A percentile compares a stretch with the other conserved stretches of the same genome.
phyloP scores from a whole-genome alignment of 1,140 invertebrate genomes.

The Trichogramma pretiosum region DNA sequence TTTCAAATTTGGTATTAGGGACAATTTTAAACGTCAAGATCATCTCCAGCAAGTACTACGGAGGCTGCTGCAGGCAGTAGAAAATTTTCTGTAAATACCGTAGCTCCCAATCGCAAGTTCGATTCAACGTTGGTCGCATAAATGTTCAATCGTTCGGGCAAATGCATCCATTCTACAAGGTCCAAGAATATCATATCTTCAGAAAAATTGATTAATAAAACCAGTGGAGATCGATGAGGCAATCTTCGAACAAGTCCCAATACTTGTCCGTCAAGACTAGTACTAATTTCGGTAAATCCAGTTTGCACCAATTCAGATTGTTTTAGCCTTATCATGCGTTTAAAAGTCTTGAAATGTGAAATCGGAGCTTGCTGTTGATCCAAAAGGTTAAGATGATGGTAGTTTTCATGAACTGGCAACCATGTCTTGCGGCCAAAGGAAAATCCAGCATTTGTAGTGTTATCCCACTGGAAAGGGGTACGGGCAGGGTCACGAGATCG shows the following conservation, averaged over 20 bases:
- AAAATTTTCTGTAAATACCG: conserved; percentile 15
- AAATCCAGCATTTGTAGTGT: conserved; percentile 46
- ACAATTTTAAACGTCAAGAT: no score
- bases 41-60: no score
- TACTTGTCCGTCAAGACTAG: conserved; percentile 37
- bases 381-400: conserved; percentile 47
- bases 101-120: conserved; percentile 4
- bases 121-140: conserved; percentile 19
- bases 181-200: conserved; percentile 19
- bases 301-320: no score
- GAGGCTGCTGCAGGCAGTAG: conserved; percentile 21
- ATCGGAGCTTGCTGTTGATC: conserved; percentile 29
- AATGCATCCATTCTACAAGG: conserved; percentile 21
- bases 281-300: conserved; percentile 41
- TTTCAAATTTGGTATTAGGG: no score
- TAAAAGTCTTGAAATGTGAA: conserved; percentile 49
- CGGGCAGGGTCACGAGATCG: conserved; percentile 49
- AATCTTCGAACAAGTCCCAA: conserved; percentile 28
- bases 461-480: conserved; percentile 57
- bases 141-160: conserved; percentile 19
- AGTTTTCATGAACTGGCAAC: conserved; percentile 52
- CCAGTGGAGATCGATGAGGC: conserved; percentile 12
- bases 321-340: conserved; percentile 41
- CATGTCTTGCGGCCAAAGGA: conserved; percentile 44
- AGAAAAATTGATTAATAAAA: conserved; percentile 25